A percentile compares a stretch with the other conserved stretches of the same genome.
These are phyloP conservation scores for Macrocentrus cingulum DNA, from an alignment of 1,140 invertebrate species.

Conservation along the genomic window DNA sequence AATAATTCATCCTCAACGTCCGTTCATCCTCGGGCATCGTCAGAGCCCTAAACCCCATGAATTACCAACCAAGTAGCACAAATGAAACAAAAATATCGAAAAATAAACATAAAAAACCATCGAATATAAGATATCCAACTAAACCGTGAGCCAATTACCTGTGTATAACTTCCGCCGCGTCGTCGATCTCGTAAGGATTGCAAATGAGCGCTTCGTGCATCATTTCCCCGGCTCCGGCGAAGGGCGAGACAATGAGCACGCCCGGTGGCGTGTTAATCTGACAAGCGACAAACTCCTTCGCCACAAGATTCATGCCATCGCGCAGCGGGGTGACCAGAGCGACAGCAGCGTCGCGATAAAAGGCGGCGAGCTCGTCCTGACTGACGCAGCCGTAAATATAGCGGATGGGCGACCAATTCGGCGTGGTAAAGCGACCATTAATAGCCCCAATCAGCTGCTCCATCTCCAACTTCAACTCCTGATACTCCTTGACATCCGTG, in stretches of 20 bases:
- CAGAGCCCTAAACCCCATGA: constrained; percentile 64
- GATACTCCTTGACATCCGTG: constrained; percentile 88
- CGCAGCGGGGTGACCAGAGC: constrained; percentile 83
- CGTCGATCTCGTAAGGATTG: constrained; percentile 88
- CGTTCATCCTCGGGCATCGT: constrained; percentile 90
- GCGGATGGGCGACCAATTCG: constrained; percentile 88
- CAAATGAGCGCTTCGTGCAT: constrained; percentile 89
- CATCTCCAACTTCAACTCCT: constrained; percentile 88
- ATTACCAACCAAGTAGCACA: no score
- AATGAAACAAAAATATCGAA: no score
- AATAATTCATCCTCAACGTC: constrained; percentile 81
- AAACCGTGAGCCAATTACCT: no score
- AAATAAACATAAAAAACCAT: neutral
- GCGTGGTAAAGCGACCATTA: constrained; percentile 83
- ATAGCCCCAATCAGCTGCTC: constrained; percentile 86
- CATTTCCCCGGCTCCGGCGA: constrained; percentile 87
- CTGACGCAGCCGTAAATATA: constrained; percentile 89
- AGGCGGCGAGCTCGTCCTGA: constrained; percentile 81
- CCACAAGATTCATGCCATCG: constrained; percentile 92
- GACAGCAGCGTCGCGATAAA: constrained; percentile 83
- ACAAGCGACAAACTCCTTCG: constrained; percentile 91
- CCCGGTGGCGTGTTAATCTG: constrained; percentile 86
- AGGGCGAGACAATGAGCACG: constrained; percentile 85
- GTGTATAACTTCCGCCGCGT: constrained; percentile 83
- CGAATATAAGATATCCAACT: no score